These are phyloP conservation scores for Carpatolechia fugitivella DNA, from an alignment of 2,888 invertebrate species.

Conservation along the genomic window DNA sequence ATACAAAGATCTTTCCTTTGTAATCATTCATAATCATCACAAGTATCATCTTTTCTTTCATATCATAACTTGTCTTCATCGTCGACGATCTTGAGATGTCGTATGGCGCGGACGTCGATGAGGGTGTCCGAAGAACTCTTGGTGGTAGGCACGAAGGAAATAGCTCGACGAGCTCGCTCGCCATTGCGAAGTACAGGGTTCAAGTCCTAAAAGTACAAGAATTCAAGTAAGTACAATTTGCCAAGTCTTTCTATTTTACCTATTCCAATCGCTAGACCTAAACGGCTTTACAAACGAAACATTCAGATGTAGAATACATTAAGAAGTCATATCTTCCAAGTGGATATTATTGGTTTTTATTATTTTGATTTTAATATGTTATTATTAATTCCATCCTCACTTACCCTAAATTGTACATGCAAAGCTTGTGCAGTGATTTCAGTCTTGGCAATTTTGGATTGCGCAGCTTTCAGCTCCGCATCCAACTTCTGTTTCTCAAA, in stretches of 20 bases:
- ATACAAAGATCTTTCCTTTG: no score
- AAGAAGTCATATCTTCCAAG: no score
- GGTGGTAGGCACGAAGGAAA: constrained; percentile 85
- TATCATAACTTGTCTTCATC: constrained; percentile 53
- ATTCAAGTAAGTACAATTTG: no score
- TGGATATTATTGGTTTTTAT: no score
- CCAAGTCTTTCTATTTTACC: no score
- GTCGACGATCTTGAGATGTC: constrained; percentile 59
- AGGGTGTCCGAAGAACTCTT: constrained; percentile 74
- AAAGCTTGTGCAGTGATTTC: constrained; percentile 77
- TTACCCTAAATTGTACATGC: constrained; percentile 65
- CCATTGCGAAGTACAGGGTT: constrained; percentile 77
- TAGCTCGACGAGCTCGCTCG: constrained; percentile 81
- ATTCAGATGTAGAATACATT: no score
- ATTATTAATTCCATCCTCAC: no score
- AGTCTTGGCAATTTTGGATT: constrained; percentile 83
- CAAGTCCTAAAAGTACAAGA: constrained; percentile 70
- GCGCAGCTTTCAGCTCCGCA: constrained; percentile 83
- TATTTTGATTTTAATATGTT: no score
- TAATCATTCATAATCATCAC: no score
- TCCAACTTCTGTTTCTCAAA: constrained; percentile 84
- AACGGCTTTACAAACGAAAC: no score
- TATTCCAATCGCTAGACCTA: no score
- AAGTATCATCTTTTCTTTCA: no score
- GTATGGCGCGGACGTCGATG: constrained; percentile 65